These are phyloP conservation scores for Leptodirus hochenwartii DNA, from an alignment of 2,888 invertebrate genomes.

Conservation along the genomic window DNA sequence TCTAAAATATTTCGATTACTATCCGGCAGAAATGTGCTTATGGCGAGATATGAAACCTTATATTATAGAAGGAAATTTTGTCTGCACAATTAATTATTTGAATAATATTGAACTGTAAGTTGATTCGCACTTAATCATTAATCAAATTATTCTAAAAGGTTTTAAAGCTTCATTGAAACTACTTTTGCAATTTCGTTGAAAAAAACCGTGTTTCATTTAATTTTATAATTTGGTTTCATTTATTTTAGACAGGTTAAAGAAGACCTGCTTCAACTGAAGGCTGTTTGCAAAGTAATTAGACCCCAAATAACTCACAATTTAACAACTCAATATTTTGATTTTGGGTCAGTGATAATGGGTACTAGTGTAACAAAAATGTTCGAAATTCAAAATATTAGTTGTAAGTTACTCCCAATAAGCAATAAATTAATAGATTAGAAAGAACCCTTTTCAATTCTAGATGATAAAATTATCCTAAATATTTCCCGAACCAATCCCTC, in stretches of 20 bases:
- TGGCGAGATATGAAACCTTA: slow-evolving; percentile 16
- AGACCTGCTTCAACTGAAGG: slow-evolving; percentile 13
- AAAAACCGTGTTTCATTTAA: no score
- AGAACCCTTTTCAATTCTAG: slow-evolving; percentile 11
- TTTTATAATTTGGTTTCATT: no score
- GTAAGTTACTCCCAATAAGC: slow-evolving; percentile 10
- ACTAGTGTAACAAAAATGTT: slow-evolving; percentile 12
- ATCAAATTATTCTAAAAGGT: no score
- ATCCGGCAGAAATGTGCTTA: slow-evolving; percentile 17
- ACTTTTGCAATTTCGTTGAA: no score
- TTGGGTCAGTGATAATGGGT: slow-evolving; percentile 15
- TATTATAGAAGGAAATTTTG: slow-evolving; percentile 14
- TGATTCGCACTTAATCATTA: no score
- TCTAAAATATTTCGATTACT: slow-evolving; percentile 15
- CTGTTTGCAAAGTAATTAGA: slow-evolving; percentile 15
- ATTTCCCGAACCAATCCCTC: slow-evolving; percentile 11
- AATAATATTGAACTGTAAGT: no score
- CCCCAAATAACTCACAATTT: slow-evolving; percentile 18
- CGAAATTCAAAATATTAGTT: slow-evolving; percentile 15
- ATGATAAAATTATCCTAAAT: slow-evolving; percentile 10
- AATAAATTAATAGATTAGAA: neutral
- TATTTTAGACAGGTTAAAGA: slow-evolving; percentile 2
- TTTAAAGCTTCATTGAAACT: no score
- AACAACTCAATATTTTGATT: slow-evolving; percentile 15
- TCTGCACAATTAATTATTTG: slow-evolving; percentile 13